These are phyloP conservation scores for Mongoloraphidia duomilia DNA, from an alignment of 2,888 invertebrate species.

Conservation along the genomic window DNA sequence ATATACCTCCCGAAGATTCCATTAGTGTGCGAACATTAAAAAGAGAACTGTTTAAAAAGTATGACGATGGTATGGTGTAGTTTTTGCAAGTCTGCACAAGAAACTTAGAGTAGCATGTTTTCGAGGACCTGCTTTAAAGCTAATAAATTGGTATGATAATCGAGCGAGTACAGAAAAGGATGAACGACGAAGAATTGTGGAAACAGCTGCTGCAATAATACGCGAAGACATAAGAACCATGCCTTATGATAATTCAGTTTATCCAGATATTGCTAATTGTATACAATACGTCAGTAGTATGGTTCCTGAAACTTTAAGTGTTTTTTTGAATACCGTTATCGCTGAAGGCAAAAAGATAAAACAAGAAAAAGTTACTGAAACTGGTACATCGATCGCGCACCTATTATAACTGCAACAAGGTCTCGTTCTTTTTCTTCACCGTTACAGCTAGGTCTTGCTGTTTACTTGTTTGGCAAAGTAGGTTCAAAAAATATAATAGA, in stretches of 20 bases:
- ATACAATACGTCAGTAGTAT: slow-evolving; percentile 9
- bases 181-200: slow-evolving; percentile 17
- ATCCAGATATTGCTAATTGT: slow-evolving; percentile 12
- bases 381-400: slow-evolving; percentile 12
- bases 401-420: slow-evolving; percentile 13
- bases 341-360: slow-evolving; percentile 7
- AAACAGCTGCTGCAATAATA: slow-evolving; percentile 13
- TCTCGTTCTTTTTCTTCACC: slow-evolving; percentile 13
- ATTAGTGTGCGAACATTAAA: slow-evolving; percentile 6
- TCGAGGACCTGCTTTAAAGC: slow-evolving; percentile 21
- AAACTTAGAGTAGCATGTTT: slow-evolving; percentile 17
- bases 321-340: slow-evolving; percentile 5
- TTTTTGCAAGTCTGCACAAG: slow-evolving; percentile 9
- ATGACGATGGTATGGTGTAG: slow-evolving; percentile 18
- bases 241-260: slow-evolving; percentile 10
- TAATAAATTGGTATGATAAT: slow-evolving; percentile 23
- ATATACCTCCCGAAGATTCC: slow-evolving; percentile 20
- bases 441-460: slow-evolving; percentile 10
- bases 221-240: slow-evolving; percentile 23
- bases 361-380: slow-evolving; percentile 8
- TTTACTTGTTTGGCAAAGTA: slow-evolving; percentile 15
- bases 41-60: slow-evolving; percentile 20
- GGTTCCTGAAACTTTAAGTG: slow-evolving; percentile 11
- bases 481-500: slow-evolving; percentile 15
- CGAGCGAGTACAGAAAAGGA: slow-evolving; percentile 17